Evolutionary conservation across 2,113 vertebrate genomes (phyloP).

Genomic region (Muscicapa adusta): DNA sequence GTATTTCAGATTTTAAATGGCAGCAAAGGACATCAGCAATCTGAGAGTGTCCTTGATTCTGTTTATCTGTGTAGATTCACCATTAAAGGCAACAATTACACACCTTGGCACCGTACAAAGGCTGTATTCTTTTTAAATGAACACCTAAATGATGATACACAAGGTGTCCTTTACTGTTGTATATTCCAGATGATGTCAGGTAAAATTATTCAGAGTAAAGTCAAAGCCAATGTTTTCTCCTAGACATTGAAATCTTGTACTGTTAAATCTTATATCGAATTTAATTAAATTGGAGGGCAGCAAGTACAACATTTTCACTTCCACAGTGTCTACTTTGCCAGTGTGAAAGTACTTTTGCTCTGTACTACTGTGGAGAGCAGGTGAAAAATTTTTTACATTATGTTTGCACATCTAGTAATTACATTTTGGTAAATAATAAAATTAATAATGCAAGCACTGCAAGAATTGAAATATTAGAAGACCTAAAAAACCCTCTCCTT

Average conservation of each 20-base stretch:
- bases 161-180: neutral
- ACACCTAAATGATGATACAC: neutral
- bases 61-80: neutral
- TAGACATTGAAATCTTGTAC: neutral
- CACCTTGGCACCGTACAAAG: neutral
- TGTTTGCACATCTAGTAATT: neutral
- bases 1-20: neutral
- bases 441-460: neutral
- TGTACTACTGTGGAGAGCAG: neutral
- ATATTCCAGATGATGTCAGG: neutral
- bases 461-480: neutral
- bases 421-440: neutral
- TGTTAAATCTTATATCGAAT: neutral
- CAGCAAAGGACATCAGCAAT: neutral
- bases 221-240: neutral
- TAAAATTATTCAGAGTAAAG: neutral
- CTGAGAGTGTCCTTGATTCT: neutral
- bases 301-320: neutral
- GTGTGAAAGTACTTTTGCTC: neutral
- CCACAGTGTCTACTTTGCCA: neutral
- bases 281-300: neutral
- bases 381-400: neutral
- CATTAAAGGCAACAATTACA: neutral
- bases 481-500: neutral
- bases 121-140: neutral